A percentile compares a stretch with the other conserved stretches of the same genome.
phyloP scores from a whole-genome alignment of 2,797 vertebrate genomes.

The Benthosema pterotum region DNA sequence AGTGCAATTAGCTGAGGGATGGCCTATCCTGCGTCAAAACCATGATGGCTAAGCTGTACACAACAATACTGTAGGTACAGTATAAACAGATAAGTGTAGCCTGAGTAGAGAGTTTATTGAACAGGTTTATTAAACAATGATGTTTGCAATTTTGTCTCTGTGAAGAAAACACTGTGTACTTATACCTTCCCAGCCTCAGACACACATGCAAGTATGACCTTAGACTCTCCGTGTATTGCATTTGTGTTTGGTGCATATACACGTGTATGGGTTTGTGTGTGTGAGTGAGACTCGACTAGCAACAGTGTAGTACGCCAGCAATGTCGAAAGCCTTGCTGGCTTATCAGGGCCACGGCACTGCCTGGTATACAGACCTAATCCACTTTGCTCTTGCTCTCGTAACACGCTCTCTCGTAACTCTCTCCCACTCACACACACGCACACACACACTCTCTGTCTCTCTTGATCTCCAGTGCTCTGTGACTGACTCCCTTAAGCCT shows the following conservation, averaged over 20 bases:
- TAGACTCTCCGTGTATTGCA: not conserved
- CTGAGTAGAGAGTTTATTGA: too few species aligned
- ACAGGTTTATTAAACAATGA: too few species aligned
- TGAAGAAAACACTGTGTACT: too few species aligned
- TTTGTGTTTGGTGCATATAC: not conserved
- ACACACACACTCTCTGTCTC: not conserved
- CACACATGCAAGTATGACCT: too few species aligned
- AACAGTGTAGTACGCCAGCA: conserved; percentile 43
- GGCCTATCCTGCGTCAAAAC: conserved; percentile 16
- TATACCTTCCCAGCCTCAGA: too few species aligned
- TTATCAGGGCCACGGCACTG: conserved; percentile 56
- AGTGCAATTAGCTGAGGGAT: conserved; percentile 37
- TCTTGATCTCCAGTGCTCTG: too few species aligned
- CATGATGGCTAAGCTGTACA: conserved; percentile 4
- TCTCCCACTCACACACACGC: not conserved
- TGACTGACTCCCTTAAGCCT: too few species aligned
- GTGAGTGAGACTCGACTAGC: conserved; percentile 11
- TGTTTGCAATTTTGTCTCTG: too few species aligned
- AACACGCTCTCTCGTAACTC: not conserved
- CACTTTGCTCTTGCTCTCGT: conserved; percentile 50
- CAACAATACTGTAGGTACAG: conserved; percentile 32
- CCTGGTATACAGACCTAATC: conserved; percentile 64
- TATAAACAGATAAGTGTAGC: too few species aligned
- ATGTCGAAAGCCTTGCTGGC: conserved; percentile 47
- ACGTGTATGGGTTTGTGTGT: conserved; percentile 28